Evolutionary conservation across 2,797 vertebrate species (phyloP).

Genomic region (Hoplostethus mediterraneus): DNA sequence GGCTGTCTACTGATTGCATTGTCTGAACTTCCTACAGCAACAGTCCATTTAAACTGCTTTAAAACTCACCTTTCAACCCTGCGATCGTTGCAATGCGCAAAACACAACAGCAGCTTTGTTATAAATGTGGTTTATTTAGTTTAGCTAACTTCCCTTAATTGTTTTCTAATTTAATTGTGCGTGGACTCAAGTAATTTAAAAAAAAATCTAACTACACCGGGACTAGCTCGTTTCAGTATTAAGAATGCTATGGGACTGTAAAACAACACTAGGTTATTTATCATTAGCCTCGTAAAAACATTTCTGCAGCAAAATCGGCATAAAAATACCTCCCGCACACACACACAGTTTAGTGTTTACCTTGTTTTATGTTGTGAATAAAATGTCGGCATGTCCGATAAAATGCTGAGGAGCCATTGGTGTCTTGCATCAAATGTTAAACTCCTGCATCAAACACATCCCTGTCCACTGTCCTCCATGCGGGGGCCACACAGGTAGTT

Average conservation of each 20-base stretch:
- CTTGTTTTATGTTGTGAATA: constrained; percentile 69
- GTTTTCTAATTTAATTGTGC: constrained; percentile 62
- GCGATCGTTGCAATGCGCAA: neutral
- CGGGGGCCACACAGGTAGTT: constrained; percentile 96
- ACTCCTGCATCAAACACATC: constrained; percentile 79
- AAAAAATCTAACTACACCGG: constrained; percentile 21
- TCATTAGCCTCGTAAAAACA: neutral
- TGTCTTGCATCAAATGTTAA: constrained; percentile 35
- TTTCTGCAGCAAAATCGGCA: constrained; percentile 10
- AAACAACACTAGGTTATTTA: constrained; percentile 5
- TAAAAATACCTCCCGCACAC: constrained; percentile 15
- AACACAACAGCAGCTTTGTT: neutral
- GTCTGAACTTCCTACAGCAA: constrained; percentile 81
- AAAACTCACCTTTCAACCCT: constrained; percentile 2
- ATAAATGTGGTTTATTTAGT: constrained; percentile 14
- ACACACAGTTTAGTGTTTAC: constrained; percentile 57
- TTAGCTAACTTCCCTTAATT: constrained; percentile 7
- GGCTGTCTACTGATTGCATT: constrained; percentile 83
- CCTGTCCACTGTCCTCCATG: constrained; percentile 79
- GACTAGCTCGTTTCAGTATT: constrained; percentile 1
- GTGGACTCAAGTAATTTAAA: constrained; percentile 24
- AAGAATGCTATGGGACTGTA: neutral
- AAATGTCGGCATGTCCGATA: constrained; percentile 71
- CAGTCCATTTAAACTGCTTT: constrained; percentile 62
- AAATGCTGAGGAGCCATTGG: constrained; percentile 61